These are phyloP conservation scores for Hylaeus anthracinus DNA, from an alignment of 1,140 invertebrate species.

Conservation along the genomic window DNA sequence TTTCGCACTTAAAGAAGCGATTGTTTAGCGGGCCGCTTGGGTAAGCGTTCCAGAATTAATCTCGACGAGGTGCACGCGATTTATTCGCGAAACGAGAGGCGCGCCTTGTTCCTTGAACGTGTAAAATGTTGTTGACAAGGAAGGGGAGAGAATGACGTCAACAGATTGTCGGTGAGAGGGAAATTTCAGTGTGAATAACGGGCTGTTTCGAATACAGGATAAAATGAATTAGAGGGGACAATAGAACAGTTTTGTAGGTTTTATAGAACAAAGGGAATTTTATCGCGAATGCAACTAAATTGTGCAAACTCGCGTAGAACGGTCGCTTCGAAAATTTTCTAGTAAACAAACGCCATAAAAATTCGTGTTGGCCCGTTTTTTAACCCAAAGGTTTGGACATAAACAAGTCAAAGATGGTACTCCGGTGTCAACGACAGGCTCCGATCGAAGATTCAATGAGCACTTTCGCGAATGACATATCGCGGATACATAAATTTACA, in stretches of 20 bases:
- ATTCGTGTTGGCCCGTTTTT: too few relatives aligned
- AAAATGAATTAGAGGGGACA: too few relatives aligned
- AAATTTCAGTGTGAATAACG: slow-evolving; percentile 1
- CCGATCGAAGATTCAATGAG: slow-evolving; percentile 23
- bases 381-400: too few relatives aligned
- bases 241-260: too few relatives aligned
- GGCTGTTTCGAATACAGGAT: too few relatives aligned
- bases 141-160: not conserved
- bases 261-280: too few relatives aligned
- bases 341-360: too few relatives aligned
- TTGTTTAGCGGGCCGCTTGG: not conserved
- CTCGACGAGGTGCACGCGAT: slow-evolving; percentile 2
- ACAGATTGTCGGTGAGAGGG: slow-evolving; percentile 1
- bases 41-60: not conserved
- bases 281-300: too few relatives aligned
- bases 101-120: not conserved
- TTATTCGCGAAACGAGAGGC: slow-evolving; percentile 1
- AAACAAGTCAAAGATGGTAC: too few relatives aligned
- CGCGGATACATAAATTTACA: not conserved
- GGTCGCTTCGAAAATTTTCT: too few relatives aligned
- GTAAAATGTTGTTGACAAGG: slow-evolving; percentile 9
- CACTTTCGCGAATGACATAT: slow-evolving; percentile 19
- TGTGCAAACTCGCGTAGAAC: too few relatives aligned
- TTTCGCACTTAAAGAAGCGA: not conserved
- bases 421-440: not conserved